Evolutionary conservation across 1,140 invertebrate genomes (phyloP), one percentile per base, ranked within the genome.

Genomic region (Oscheius sp.): DNA sequence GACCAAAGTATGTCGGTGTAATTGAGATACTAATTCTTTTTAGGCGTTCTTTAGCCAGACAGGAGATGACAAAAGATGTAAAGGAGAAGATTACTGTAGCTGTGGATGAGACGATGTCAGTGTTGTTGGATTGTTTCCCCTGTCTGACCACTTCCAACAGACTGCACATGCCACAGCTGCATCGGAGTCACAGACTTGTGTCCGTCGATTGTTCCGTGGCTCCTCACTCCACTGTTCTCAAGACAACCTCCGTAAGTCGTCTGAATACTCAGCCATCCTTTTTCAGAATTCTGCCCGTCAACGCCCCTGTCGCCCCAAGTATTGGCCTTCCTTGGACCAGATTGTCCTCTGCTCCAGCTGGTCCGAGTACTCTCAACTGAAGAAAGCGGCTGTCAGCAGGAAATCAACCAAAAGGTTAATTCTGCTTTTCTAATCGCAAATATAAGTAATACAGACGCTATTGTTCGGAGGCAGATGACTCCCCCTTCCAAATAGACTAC

Each of bases 1-100:
- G 67, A 29, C 67, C 67, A 18, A 58, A 52, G 66, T 68, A 26
- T 26, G 46, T n/a, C n/a, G n/a, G n/a, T n/a, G n/a, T n/a, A n/a
- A n/a, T n/a, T n/a, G n/a, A n/a, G n/a, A n/a, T n/a, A n/a, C n/a
- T n/a, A n/a, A n/a, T n/a, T n/a, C n/a, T n/a, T n/a, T n/a, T n/a
- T n/a, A n/a, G n/a, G n/a, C n/a, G n/a, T n/a, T 55, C 7, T 15
- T 55, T 42, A 10, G 38, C n/a, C 38, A 42, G n/a, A 42, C n/a
- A 42, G 10, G 38, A 42, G 38, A 42, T 10, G n/a, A 42, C 38
- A n/a, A 42, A 10, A 42, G n/a, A 42, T 42, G 38, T 42, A 42
- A n/a, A 42, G n/a, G n/a, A 42, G 10, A 10, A 42, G n/a, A 42
- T n/a, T n/a, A 42, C n/a, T 42, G 10, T 42, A 42, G 38, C 38